These are phyloP conservation scores for Chionomys nivalis DNA, from an alignment of 2,113 vertebrate genomes.

Conservation along the genomic window DNA sequence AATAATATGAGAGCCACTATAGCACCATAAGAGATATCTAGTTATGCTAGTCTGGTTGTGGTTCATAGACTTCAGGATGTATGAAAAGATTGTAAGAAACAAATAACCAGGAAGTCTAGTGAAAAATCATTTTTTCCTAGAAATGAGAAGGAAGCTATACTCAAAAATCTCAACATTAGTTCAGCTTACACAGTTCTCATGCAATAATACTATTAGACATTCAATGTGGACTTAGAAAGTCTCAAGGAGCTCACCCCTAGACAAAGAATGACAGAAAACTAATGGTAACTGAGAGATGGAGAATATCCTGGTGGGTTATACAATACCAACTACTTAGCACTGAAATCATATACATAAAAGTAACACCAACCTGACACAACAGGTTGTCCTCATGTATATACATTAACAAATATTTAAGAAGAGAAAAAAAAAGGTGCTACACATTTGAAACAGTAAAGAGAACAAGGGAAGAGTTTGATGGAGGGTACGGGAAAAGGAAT, in stretches of 20 bases:
- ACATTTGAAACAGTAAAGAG: neutral
- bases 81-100: neutral
- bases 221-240: neutral
- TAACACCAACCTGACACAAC: neutral
- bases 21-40: neutral
- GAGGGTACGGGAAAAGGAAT: fast-evolving
- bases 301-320: too few relatives aligned
- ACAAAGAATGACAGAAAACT: neutral
- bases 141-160: neutral
- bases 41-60: neutral
- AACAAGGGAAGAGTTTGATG: too few relatives aligned
- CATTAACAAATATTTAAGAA: neutral
- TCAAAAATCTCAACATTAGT: neutral
- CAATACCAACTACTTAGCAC: neutral
- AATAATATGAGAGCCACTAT: neutral
- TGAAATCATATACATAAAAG: neutral
- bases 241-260: neutral
- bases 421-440: neutral
- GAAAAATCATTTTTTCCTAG: neutral
- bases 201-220: neutral
- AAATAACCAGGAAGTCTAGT: neutral
- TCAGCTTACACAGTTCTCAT: neutral
- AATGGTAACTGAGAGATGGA: too few relatives aligned
- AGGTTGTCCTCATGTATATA: neutral
- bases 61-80: neutral